Percentiles rank a stretch among this genome's conserved stretches.
These are phyloP conservation scores for Turnix velox DNA, from an alignment of 2,113 vertebrate genomes.

Conservation along the genomic window DNA sequence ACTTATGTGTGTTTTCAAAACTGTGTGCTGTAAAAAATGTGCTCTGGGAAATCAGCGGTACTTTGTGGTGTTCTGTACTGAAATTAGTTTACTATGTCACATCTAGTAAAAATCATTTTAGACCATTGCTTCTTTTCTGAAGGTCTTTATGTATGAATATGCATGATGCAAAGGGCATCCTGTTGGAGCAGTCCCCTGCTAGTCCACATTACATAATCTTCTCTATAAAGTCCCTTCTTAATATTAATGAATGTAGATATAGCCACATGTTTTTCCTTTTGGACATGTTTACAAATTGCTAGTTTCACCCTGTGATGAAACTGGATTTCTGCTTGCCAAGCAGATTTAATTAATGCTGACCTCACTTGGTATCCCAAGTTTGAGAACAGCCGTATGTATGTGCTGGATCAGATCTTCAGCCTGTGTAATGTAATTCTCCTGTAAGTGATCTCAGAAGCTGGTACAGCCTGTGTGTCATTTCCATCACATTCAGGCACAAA, in stretches of 20 bases:
- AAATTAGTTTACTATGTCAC: constrained; percentile 3
- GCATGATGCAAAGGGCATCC: not conserved
- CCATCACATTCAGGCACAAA: not conserved
- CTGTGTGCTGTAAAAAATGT: not conserved
- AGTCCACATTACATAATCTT: not conserved
- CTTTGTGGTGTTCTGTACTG: not conserved
- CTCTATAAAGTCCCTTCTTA: not conserved
- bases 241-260: not conserved
- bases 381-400: constrained; percentile 23
- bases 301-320: not conserved
- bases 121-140: not conserved
- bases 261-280: not conserved
- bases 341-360: constrained; percentile 4
- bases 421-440: not conserved
- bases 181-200: not conserved
- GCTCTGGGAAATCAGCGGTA: not conserved
- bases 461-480: not conserved
- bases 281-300: not conserved
- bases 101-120: constrained; percentile 7
- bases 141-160: not conserved
- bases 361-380: constrained; percentile 17
- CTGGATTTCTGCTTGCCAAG: not conserved
- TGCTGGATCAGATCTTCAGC: constrained; percentile 15
- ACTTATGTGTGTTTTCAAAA: not conserved
- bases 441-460: not conserved